Evolutionary conservation across 2,888 invertebrate genomes (phyloP), one percentile per base, ranked within the genome.

Genomic region (Tigriopus californicus): DNA sequence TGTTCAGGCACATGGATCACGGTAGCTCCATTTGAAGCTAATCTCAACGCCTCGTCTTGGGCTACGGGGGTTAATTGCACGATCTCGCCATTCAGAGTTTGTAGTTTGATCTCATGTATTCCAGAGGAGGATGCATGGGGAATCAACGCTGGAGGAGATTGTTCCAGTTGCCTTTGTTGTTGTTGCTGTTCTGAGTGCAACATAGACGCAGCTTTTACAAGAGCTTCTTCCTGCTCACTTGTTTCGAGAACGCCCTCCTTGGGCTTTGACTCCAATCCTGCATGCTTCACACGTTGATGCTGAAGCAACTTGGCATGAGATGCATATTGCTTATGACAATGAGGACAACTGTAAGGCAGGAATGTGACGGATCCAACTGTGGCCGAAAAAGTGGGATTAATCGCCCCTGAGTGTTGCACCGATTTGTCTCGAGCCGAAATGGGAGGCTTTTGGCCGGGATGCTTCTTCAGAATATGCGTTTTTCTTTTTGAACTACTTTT

Each of bases 321-420:
- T 24, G 83, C 84, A 70, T 89, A 90, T 71, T 90, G 88, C 64
- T 86, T 84, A 69, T 86, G 85, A 68, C 90, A 91, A 76, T 80
- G 83, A 60, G 77, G 77, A 68, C 86, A 85, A 49, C 77, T 75
- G 66, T 83, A 82, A 0, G 83, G 82, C 64, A 77, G 76, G 0
- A 80, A 80, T 5, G 80, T 80, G 13, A 83, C 76, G 66, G 80
- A 81, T 15, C 83, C 83, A n/a, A 82, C 81, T 1, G 80, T 79
- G 67, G 80, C 79, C 15, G 80, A 79, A 66, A 76, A 82, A 0
- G 80, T 79, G 15, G 79, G 76, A 15, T 75, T 75, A 57, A 51
- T 42, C 53, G 53, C 53, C 13, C 20, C 49, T 10, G n/a, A 15
- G 3, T 51, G n/a, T 11, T 25, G 12, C n/a, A 41, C 49, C 11